phyloP scores from a whole-genome alignment of 2,888 invertebrate species.

The Erebia ligea region DNA sequence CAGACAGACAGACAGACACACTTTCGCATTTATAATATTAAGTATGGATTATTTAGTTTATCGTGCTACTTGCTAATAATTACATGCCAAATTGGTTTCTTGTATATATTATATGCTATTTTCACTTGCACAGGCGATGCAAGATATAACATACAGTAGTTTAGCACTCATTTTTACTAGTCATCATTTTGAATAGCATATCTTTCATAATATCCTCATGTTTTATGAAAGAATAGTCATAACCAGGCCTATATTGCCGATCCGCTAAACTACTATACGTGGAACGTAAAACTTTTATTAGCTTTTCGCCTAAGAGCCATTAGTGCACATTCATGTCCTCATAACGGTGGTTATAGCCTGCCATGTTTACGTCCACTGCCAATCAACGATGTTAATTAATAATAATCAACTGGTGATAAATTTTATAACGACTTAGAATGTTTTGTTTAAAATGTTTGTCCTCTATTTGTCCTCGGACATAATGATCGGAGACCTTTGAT shows the following conservation, averaged over 20 bases:
- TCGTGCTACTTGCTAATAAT: background rate
- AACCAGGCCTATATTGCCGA: conserved; percentile 42
- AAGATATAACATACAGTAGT: background rate
- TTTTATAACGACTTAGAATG: background rate
- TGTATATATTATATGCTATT: background rate
- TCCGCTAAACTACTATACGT: conserved; percentile 51
- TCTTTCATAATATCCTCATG: conserved; percentile 3
- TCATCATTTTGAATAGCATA: conserved; percentile 1
- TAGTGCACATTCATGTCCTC: conserved; percentile 45
- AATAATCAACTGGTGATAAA: conserved; percentile 13
- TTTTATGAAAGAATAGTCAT: conserved; percentile 21
- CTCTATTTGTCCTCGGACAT: no score
- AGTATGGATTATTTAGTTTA: background rate
- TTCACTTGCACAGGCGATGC: background rate
- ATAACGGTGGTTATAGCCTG: conserved; percentile 28
- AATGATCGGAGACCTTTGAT: no score
- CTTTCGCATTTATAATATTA: no score
- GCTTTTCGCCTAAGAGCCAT: conserved; percentile 55
- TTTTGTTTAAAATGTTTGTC: no score
- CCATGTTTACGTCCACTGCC: conserved; percentile 16
- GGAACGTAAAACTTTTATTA: conserved; percentile 64
- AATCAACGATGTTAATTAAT: conserved; percentile 22
- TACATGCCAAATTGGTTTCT: conserved; percentile 4
- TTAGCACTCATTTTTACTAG: background rate
- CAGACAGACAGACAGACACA: no score